Evolutionary conservation across 2,888 invertebrate species (phyloP), one percentile per base, ranked within the genome.

Genomic region (Tromatobia lineatoria): DNA sequence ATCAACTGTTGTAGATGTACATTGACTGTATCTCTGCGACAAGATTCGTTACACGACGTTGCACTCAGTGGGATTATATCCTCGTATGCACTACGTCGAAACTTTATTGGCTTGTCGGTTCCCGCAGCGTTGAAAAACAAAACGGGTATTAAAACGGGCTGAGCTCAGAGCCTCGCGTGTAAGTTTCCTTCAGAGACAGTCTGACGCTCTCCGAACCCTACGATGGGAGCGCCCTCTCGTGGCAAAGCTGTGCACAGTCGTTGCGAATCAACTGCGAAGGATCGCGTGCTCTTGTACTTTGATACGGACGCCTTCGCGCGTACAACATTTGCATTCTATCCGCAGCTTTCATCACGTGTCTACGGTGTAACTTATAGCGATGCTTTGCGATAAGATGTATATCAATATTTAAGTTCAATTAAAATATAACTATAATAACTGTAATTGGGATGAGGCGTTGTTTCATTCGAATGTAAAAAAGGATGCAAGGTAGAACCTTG

Each of bases 1-100:
- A 66, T 64, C 64, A 20, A 11, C 38, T 42, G 10, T 1, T 42
- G 42, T 42, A 13, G 50, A 66, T 75, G 74, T 75, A 50, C 42
- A 54, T 69, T 59, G 7, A 25, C 52, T 15, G 13, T 66, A 61
- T 64, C 74, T 29, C 23, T 20, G 74, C 61, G 15, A 76, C 83
- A 57, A 70, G 61, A 42, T 79, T 47, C 45, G 73, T 74, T 82
- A 87, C 87, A 88, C 85, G 87, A 81, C 83, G 86, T 80, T 88
- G 86, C 87, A 88, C 88, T 88, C 85, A 87, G 77, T 79, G 82
- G 80, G 84, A 87, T 88, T 88, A 80, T 52, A 64, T 29, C 34
- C 18, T 25, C 15, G 52, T 71, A 34, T 64, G 71, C 45, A 18
- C 4, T 15, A 42, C 38, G 42, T 47, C 20, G 69, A 57, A 66